Conservation (phyloP, 1,140 invertebrate genomes). For the Scaptomyza pallida region DNA sequence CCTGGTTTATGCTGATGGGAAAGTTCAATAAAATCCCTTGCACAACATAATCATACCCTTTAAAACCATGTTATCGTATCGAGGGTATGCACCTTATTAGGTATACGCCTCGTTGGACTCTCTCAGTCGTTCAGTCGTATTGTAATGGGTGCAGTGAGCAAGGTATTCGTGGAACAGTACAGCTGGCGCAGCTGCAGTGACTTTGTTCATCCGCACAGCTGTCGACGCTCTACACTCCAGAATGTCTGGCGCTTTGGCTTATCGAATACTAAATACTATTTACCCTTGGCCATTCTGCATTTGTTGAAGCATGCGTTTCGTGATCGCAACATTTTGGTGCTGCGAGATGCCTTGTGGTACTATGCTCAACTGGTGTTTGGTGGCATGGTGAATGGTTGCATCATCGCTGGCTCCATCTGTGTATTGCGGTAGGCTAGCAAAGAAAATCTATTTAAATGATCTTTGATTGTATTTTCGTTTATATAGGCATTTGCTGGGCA, state of each 20-base stretch:
- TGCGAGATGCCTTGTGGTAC: constrained; percentile 30
- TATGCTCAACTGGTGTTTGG: constrained; percentile 35
- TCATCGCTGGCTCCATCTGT: constrained; percentile 45
- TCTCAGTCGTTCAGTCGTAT: constrained; percentile 13
- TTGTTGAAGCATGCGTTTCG: constrained; percentile 14
- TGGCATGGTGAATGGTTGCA: constrained; percentile 29
- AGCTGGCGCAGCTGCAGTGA: constrained; percentile 42
- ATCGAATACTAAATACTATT: constrained; percentile 60
- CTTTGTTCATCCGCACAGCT: constrained; percentile 47
- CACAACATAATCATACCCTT: too few species aligned
- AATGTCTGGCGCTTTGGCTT: constrained; percentile 41
- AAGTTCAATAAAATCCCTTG: too few species aligned
- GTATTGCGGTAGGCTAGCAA: constrained; percentile 34
- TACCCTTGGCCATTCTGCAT: constrained; percentile 47
- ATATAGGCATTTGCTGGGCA: constrained; percentile 36
- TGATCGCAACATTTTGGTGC: neutral
- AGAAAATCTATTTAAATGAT: neutral
- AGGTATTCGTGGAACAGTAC: constrained; percentile 37
- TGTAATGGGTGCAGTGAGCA: constrained; percentile 50
- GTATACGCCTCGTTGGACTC: neutral
- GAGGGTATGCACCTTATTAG: neutral
- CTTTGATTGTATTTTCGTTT: neutral
- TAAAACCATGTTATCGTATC: too few species aligned
- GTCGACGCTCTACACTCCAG: constrained; percentile 18
- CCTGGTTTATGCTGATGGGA: too few species aligned